These are phyloP conservation scores for Sinocyclocheilus anshuiensis DNA, from an alignment of 2,113 vertebrate species.

Conservation along the genomic window DNA sequence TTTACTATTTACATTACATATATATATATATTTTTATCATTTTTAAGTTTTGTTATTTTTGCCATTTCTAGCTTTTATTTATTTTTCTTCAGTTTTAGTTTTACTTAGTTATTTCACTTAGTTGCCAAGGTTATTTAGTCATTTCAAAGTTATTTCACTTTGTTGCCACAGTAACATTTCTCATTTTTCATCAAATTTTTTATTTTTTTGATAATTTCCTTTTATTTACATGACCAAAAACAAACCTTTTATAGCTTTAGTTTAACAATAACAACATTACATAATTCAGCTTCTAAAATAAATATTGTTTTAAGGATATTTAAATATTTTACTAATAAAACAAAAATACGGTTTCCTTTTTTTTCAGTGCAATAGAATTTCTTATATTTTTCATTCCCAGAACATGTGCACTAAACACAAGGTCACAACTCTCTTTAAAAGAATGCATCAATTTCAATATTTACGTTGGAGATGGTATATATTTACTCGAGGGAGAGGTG, in stretches of 20 bases:
- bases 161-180: too few species aligned
- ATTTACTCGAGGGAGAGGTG: not conserved
- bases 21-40: too few species aligned
- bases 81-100: too few species aligned
- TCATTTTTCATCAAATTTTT: too few species aligned
- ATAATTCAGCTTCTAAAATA: not conserved
- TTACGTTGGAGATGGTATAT: not conserved
- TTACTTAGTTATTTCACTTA: too few species aligned
- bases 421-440: slow-evolving; percentile 10
- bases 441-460: slow-evolving; percentile 19
- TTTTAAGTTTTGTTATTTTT: too few species aligned
- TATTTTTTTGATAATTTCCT: too few species aligned
- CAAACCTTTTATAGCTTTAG: not conserved
- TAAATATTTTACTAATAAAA: not conserved
- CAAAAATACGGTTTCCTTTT: not conserved
- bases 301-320: not conserved
- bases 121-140: too few species aligned
- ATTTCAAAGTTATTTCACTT: too few species aligned
- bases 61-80: too few species aligned
- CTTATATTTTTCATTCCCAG: not conserved
- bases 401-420: not conserved
- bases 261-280: not conserved
- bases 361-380: not conserved
- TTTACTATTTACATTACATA: too few species aligned
- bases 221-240: too few species aligned